phyloP scores from a whole-genome alignment of 2,113 vertebrate genomes.

The Pyrgilauda ruficollis region DNA sequence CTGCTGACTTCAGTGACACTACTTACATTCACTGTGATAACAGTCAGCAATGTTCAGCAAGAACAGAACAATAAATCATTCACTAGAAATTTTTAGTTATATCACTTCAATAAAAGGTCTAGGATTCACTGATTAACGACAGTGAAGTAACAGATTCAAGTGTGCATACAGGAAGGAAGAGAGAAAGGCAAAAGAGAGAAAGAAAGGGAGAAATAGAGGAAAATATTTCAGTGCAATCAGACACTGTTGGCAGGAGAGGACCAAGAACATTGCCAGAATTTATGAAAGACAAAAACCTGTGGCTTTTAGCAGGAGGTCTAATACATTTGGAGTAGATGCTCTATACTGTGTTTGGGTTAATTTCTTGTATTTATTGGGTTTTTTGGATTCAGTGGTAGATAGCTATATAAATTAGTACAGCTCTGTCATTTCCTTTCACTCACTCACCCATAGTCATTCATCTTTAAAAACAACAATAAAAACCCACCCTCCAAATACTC shows the following conservation, averaged over 20 bases:
- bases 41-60: neutral
- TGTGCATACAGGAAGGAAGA: neutral
- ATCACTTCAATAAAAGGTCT: neutral
- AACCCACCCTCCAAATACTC: neutral
- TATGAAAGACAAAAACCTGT: neutral
- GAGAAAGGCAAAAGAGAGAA: neutral
- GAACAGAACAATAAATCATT: neutral
- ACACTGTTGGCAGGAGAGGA: neutral
- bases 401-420: neutral
- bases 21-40: slow-evolving; percentile 1
- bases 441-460: neutral
- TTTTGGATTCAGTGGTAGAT: neutral
- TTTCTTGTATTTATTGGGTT: neutral
- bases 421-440: neutral
- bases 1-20: slow-evolving; percentile 22
- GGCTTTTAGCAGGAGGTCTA: neutral
- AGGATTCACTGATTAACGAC: neutral
- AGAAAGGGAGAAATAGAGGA: neutral
- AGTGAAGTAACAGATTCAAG: neutral
- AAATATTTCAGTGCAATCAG: neutral
- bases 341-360: neutral
- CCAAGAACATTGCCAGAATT: neutral
- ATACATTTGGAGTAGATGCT: neutral
- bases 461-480: neutral
- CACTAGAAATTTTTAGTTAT: neutral